A percentile compares a stretch with the other conserved stretches of the same genome.
These are phyloP conservation scores for Pangasius krempfi DNA, from an alignment of 2,797 vertebrate genomes.

Conservation along the genomic window DNA sequence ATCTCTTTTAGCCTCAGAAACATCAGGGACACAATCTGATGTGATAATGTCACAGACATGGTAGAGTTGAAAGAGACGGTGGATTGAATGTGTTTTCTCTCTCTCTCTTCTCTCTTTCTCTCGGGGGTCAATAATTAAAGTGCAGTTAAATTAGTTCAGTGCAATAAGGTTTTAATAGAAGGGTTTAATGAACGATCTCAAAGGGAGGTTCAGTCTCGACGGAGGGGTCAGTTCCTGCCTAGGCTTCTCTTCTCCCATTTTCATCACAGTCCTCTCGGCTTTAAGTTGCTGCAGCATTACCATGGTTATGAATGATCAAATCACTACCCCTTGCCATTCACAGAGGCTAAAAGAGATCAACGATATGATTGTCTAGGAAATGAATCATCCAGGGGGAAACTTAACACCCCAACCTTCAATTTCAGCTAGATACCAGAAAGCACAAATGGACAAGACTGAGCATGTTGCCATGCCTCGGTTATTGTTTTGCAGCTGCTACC, in stretches of 20 bases:
- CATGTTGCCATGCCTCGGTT: constrained; percentile 38
- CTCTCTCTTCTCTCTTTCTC: constrained; percentile 3
- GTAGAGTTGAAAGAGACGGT: not conserved
- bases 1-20: not conserved
- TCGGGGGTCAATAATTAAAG: constrained; percentile 42
- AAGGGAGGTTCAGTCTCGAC: constrained; percentile 26
- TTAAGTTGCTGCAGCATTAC: constrained; percentile 20
- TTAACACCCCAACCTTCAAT: constrained; percentile 52
- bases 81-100: not conserved
- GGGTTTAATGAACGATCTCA: constrained; percentile 47
- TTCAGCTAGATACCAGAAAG: constrained; percentile 41
- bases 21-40: not conserved
- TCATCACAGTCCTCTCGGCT: not conserved
- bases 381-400: constrained; percentile 34
- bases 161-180: constrained; percentile 43
- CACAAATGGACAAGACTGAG: constrained; percentile 46
- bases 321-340: constrained; percentile 30
- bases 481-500: constrained; percentile 49
- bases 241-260: not conserved
- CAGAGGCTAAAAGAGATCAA: constrained; percentile 49
- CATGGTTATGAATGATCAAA: constrained; percentile 50
- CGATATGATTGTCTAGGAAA: constrained; percentile 38
- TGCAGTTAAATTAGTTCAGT: constrained; percentile 40
- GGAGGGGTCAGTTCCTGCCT: constrained; percentile 10
- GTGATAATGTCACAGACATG: constrained; percentile 6